These are phyloP conservation scores for Myotis davidii DNA, from an alignment of 2,113 vertebrate genomes.

Conservation along the genomic window DNA sequence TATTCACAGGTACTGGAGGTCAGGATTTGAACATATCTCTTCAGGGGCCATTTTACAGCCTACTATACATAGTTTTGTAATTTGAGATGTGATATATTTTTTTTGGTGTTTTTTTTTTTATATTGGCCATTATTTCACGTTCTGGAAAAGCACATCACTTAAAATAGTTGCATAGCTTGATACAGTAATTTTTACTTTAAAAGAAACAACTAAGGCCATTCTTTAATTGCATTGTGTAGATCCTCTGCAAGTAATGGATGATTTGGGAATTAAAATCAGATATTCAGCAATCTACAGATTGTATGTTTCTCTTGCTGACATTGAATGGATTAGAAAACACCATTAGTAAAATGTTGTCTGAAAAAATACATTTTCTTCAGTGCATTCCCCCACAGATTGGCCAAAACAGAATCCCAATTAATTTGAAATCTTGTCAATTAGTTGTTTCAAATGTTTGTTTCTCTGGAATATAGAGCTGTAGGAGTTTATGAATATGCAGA, in stretches of 20 bases:
- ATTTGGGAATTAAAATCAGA: slow-evolving; percentile 58
- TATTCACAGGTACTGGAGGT: background rate
- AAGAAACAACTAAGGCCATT: background rate
- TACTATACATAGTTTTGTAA: background rate
- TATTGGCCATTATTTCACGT: background rate
- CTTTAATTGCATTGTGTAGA: slow-evolving; percentile 38
- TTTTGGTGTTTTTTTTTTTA: background rate
- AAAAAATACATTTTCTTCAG: slow-evolving; percentile 33
- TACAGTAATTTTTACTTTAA: background rate
- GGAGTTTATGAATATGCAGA: background rate
- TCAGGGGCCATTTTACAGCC: background rate
- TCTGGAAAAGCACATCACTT: background rate
- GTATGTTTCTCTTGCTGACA: slow-evolving; percentile 30
- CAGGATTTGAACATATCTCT: background rate
- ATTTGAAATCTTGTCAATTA: slow-evolving; percentile 44
- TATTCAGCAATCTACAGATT: slow-evolving; percentile 41
- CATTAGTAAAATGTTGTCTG: slow-evolving; percentile 60
- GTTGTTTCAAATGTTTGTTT: background rate
- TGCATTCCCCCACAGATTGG: background rate
- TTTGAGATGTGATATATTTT: background rate
- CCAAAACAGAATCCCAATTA: slow-evolving; percentile 35
- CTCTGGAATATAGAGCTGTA: background rate
- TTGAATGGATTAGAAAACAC: slow-evolving; percentile 64
- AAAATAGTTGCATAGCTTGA: slow-evolving; percentile 26
- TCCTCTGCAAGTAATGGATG: background rate